A percentile compares a stretch with the other conserved stretches of the same genome.
Evolutionary conservation across 2,113 vertebrate genomes (phyloP).

Genomic region (Mellivora capensis): DNA sequence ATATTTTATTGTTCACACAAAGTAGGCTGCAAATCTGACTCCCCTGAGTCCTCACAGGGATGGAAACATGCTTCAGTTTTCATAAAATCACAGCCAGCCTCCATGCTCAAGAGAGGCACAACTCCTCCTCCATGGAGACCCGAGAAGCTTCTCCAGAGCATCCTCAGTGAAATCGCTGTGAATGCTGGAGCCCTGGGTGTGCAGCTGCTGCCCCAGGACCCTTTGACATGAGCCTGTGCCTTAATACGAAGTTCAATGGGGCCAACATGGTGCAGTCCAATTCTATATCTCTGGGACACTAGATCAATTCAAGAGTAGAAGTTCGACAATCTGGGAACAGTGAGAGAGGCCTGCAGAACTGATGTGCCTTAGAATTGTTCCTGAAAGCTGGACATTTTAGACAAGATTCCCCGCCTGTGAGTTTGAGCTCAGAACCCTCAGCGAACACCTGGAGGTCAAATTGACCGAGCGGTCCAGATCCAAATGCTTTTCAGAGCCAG

Average conservation of each 20-base stretch:
- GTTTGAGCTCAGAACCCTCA: not conserved
- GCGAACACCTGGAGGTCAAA: not conserved
- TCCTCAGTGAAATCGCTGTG: not conserved
- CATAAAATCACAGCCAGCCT: not conserved
- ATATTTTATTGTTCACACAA: not conserved
- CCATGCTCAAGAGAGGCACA: not conserved
- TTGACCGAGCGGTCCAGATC: not conserved
- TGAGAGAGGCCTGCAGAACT: not conserved
- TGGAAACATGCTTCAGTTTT: not conserved
- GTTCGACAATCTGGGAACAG: not conserved
- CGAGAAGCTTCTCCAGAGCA: not conserved
- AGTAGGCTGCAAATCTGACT: not conserved
- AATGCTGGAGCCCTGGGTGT: not conserved
- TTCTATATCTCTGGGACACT: not conserved
- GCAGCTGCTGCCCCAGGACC: not conserved
- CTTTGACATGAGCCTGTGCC: not conserved
- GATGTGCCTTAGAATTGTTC: not conserved
- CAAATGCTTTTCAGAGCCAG: not conserved
- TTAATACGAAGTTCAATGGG: not conserved
- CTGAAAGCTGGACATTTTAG: not conserved
- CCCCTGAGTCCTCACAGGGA: not conserved
- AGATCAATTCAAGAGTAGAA: not conserved
- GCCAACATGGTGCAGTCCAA: not conserved
- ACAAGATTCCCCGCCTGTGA: not conserved
- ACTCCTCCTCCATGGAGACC: not conserved